Evolutionary conservation across 2,888 invertebrate genomes (phyloP), one percentile per base, ranked within the genome.

Genomic region (Sphinx pinastri): DNA sequence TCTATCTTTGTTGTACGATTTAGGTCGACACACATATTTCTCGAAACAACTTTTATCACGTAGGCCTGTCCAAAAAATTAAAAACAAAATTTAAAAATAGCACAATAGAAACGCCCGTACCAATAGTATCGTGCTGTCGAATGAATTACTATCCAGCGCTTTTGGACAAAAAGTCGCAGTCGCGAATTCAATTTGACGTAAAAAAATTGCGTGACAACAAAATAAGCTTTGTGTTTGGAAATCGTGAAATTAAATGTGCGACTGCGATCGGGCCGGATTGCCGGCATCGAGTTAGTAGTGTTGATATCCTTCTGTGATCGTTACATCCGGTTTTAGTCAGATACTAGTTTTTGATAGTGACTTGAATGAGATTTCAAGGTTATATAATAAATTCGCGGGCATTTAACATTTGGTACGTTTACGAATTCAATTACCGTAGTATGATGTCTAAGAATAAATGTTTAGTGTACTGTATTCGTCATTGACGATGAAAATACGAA

Each of bases 161-260:
- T 69, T 74, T 68, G 74, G 57, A 71, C 74, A 74, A 74, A 71
- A 75, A 68, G 69, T 69, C 71, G 73, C 72, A 75, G 73, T 72
- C 73, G 66, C 75, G 75, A 74, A 80, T 79, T 81, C 73, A 79
- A 81, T 82, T 80, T 73, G 68, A 68, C 19, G 55, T 67, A 74
- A 78, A 78, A 81, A 82, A 63, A 73, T 72, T 68, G 68, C 67
- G 11, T 51, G 49, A 68, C 67, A 68, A 69, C 68, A 73, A 69
- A 75, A 77, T 79, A 78, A 74, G 71, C 71, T 77, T 79, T 68
- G 76, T 77, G 76, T 75, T 72, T 68, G 66, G 75, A 76, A 77
- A 77, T 76, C 71, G 72, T 72, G 69, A 78, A 76, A 79, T 74
- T 74, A 68, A 72, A 72, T 74, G 72, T 59, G 72, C 73, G 69